Conservation (phyloP, 23 tunicate genomes). For the Ciona savignyi region DNA sequence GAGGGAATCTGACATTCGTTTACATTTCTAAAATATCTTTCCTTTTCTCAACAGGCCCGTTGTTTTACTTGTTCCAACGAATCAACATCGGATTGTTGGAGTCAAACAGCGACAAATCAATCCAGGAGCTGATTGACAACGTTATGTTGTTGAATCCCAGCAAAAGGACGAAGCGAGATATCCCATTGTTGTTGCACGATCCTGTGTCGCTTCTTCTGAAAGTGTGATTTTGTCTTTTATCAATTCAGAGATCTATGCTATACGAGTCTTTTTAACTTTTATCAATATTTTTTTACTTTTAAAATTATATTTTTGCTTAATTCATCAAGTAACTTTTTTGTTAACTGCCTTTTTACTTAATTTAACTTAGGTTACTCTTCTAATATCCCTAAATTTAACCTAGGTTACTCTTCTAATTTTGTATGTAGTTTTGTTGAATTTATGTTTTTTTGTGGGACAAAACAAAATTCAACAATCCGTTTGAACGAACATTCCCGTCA, state of each 20-base stretch:
- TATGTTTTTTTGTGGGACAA: no score
- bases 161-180: not conserved
- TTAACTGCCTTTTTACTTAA: no score
- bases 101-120: not conserved
- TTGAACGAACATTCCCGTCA: no score
- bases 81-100: not conserved
- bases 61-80: conserved; percentile 10
- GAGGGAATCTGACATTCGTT: no score
- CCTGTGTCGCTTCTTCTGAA: conserved; percentile 35
- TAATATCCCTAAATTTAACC: no score
- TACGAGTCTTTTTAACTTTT: not conserved
- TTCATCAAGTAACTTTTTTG: no score
- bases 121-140: not conserved
- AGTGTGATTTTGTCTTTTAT: conserved; percentile 5
- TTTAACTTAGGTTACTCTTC: no score
- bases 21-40: not conserved
- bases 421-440: no score
- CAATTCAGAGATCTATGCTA: not conserved
- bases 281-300: not conserved
- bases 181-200: conserved; percentile 39
- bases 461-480: no score
- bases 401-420: no score
- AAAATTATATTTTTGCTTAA: no score
- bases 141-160: not conserved
- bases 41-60: not conserved